phyloP scores from a whole-genome alignment of 1,140 invertebrate genomes.

The Vanessa tameamea region DNA sequence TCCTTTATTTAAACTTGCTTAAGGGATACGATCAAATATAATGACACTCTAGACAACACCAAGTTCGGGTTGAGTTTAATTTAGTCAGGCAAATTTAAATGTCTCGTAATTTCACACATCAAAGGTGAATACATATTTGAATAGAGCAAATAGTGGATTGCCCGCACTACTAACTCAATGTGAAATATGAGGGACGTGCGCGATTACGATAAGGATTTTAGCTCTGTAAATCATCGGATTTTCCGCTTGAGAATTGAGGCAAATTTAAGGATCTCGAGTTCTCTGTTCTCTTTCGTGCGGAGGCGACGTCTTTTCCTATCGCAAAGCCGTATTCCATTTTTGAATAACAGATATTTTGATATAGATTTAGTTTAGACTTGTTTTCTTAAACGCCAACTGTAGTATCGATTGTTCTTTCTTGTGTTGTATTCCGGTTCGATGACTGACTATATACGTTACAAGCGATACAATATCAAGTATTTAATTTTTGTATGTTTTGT shows the following conservation, averaged over 20 bases:
- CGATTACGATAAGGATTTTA: constrained; percentile 75
- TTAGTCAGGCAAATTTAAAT: neutral
- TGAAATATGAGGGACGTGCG: constrained; percentile 76
- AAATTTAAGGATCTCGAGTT: constrained; percentile 65
- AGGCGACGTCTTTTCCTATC: neutral
- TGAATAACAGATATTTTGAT: neutral
- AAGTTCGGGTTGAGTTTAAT: too few relatives aligned
- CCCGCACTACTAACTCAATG: constrained; percentile 50
- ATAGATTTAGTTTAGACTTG: too few relatives aligned
- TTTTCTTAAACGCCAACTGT: too few relatives aligned
- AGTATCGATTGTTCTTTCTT: too few relatives aligned
- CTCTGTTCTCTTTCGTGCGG: neutral
- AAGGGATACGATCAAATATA: too few relatives aligned
- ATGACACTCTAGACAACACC: too few relatives aligned
- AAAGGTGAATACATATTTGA: constrained; percentile 19
- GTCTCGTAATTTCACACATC: constrained; percentile 8
- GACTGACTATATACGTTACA: too few relatives aligned
- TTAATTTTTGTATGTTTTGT: too few relatives aligned
- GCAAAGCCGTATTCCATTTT: neutral
- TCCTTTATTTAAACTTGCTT: too few relatives aligned
- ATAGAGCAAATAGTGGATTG: constrained; percentile 21
- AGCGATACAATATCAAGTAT: too few relatives aligned
- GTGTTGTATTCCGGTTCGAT: too few relatives aligned
- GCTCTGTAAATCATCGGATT: constrained; percentile 74
- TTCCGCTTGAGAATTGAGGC: constrained; percentile 63